Percentiles rank a stretch among this genome's conserved stretches.
Conservation (phyloP, 2,113 vertebrate species). For the Reinhardtius hippoglossoides region DNA sequence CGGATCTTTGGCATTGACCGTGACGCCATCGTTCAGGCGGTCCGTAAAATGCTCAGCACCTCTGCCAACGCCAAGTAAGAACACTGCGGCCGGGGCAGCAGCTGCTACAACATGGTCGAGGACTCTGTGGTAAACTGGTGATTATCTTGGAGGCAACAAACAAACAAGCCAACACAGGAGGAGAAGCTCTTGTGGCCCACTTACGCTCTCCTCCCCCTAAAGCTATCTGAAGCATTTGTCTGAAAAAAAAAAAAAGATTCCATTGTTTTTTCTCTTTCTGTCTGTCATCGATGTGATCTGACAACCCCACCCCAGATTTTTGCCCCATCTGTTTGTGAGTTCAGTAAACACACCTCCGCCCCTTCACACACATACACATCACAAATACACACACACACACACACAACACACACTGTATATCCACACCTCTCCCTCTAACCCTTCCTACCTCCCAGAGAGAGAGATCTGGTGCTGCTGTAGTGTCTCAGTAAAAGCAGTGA, state of each 20-base stretch:
- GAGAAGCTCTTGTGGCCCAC: conserved; percentile 43
- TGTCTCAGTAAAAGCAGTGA: conserved; percentile 61
- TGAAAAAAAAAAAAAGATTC: conserved; percentile 17
- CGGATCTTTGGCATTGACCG: conserved; percentile 86
- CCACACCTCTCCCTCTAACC: conserved; percentile 20
- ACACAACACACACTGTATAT: conserved; percentile 8
- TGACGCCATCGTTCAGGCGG: conserved; percentile 73
- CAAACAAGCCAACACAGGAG: conserved; percentile 32
- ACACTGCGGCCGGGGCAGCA: neutral
- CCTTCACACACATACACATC: conserved; percentile 2
- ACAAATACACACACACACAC: neutral
- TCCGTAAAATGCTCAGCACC: conserved; percentile 71
- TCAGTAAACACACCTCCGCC: conserved; percentile 26
- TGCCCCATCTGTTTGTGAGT: conserved; percentile 42
- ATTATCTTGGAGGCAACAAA: conserved; percentile 47
- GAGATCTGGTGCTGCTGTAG: conserved; percentile 58
- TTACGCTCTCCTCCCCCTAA: conserved; percentile 30
- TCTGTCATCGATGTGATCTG: conserved; percentile 62
- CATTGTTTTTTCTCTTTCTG: conserved; percentile 35
- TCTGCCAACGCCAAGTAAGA: conserved; percentile 75
- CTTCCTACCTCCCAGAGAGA: conserved; percentile 58
- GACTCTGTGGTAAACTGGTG: conserved; percentile 31
- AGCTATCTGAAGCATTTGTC: conserved; percentile 19
- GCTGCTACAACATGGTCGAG: neutral
- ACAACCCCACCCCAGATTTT: conserved; percentile 21